phyloP scores from a whole-genome alignment of 2,113 vertebrate species.

The Microcebus tavaratra region DNA sequence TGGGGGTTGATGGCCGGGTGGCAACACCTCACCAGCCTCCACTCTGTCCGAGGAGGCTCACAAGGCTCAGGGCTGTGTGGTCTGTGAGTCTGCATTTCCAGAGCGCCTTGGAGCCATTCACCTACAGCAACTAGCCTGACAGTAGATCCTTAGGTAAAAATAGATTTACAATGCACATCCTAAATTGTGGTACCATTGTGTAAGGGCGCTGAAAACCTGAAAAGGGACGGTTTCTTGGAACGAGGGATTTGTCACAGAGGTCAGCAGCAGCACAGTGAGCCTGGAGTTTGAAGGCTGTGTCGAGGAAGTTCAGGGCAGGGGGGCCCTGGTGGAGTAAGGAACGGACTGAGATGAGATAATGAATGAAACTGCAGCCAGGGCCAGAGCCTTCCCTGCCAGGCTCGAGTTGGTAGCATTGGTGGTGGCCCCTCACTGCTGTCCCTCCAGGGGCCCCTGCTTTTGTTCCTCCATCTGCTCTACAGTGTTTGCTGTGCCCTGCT shows the following conservation, averaged over 20 bases:
- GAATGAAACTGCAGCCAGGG: background rate
- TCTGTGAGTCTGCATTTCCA: background rate
- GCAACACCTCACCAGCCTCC: too few species aligned
- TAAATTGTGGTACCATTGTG: background rate
- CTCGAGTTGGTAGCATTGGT: background rate
- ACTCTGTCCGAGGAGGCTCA: background rate
- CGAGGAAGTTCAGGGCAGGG: background rate
- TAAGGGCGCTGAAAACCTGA: background rate
- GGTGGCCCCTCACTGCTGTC: background rate
- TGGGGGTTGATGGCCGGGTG: accelerated
- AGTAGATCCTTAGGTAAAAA: background rate
- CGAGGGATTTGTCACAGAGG: background rate
- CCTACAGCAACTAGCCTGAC: background rate
- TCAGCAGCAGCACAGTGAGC: background rate
- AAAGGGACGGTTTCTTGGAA: background rate
- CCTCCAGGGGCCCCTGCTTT: background rate
- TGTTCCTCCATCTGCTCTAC: too few species aligned
- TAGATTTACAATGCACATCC: background rate
- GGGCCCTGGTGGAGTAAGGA: background rate
- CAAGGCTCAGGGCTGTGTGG: background rate
- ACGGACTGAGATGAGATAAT: background rate
- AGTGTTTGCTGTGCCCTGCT: background rate
- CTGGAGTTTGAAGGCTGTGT: background rate
- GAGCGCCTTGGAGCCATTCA: background rate
- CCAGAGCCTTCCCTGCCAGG: too few species aligned